Evolutionary conservation across 2,888 invertebrate species (phyloP), one percentile per base, ranked within the genome.

Genomic region (Carcina quercana): DNA sequence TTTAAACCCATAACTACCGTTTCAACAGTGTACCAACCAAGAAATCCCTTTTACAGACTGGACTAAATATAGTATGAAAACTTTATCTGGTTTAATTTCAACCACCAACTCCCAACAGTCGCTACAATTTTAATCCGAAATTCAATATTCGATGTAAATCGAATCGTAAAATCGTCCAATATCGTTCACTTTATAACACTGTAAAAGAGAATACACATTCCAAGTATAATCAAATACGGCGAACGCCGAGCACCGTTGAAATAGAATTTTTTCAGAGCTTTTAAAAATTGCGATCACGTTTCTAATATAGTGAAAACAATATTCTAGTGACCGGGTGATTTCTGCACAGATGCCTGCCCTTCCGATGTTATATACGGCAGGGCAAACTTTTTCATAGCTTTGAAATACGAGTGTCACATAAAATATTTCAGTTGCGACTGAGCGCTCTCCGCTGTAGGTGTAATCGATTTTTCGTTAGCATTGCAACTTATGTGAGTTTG

Each of bases 301-400:
- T 85, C 85, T 84, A 85, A 85, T 85, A 85, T 82, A 85, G 84
- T 85, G 84, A 84, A 85, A 85, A 85, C 85, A 85, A 85, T 85
- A 85, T 85, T 80, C 84, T 80, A 84, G 84, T 85, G 85, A 84
- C 85, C 85, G 83, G 80, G 71, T 82, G 82, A 82, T 80, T 80
- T 68, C 69, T 61, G 72, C 72, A 66, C 82, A 82, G 76, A 75
- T 79, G 80, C 65, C 68, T 65, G 73, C 76, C 78, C 74, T 74
- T 66, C 66, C 68, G 59, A 70, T 73, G 66, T 71, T 67, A 72
- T 65, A 59, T 65, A 49, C 48, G 45, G 62, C 73, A 58, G 68
- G 64, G 65, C 59, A 62, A 66, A 65, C 45, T 60, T 62, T 72
- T 68, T 71, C 68, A 72, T 75, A 65, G 66, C 59, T 59, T 56